Percentiles rank a stretch among this genome's conserved stretches.
Evolutionary conservation across 2,113 vertebrate species (phyloP).

Genomic region (Microtus ochrogaster): DNA sequence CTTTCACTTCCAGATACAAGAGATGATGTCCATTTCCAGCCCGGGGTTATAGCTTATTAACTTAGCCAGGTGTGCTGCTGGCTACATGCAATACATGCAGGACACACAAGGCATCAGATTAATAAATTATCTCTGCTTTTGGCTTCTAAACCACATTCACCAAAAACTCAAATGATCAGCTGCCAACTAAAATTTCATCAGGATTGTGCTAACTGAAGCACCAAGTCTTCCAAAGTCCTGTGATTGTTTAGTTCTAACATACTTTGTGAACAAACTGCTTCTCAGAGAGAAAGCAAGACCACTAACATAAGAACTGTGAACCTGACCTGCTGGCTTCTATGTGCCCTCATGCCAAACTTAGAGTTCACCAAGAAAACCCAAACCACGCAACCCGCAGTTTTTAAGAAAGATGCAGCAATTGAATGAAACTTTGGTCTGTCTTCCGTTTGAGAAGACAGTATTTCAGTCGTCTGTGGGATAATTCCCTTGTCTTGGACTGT

Average conservation of each 20-base stretch:
- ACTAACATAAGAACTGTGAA: neutral
- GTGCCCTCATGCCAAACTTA: neutral
- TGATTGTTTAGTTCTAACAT: neutral
- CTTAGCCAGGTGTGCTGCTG: neutral
- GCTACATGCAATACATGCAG: neutral
- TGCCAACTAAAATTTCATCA: conserved; percentile 40
- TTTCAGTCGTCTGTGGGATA: conserved; percentile 5
- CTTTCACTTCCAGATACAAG: neutral
- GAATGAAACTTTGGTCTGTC: neutral
- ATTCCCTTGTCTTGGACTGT: neutral
- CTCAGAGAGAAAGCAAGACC: conserved; percentile 30
- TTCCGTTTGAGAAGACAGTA: neutral
- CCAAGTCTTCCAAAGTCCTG: neutral
- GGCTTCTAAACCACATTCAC: conserved; percentile 41
- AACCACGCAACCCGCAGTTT: neutral
- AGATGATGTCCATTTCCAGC: too few relatives aligned
- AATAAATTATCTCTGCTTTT: neutral
- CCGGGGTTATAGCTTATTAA: neutral
- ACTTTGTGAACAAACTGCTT: neutral
- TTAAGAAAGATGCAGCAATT: neutral
- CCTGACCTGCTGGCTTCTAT: neutral
- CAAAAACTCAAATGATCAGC: neutral
- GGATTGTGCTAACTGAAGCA: neutral
- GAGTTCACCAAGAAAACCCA: conserved; percentile 15
- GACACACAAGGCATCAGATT: conserved; percentile 28